Evolutionary conservation across 2,888 invertebrate species (phyloP), one percentile per base, ranked within the genome.

Genomic region (Aphodius sticticus): DNA sequence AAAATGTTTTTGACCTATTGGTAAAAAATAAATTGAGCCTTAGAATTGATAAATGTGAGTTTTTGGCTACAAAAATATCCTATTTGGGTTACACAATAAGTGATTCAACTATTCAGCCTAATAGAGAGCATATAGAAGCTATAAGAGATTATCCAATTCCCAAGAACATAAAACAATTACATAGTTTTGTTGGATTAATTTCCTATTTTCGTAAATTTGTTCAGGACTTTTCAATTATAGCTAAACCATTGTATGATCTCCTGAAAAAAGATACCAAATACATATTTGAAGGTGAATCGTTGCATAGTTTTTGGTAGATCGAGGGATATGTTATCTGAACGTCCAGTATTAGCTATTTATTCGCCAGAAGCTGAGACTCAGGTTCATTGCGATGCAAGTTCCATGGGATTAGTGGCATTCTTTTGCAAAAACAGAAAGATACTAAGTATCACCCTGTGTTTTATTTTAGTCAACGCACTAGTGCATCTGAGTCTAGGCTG

Each of bases 1-100:
- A 37, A 12, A 26, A 7, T 6, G 74, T 78, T 16, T 69, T 78
- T 69, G 69, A 76, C 6, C 36, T 69, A n/a, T 77, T 76, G 37
- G 69, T 14, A n/a, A 70, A 69, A n/a, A 78, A 78, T 16, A 15
- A n/a, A n/a, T 77, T 78, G 26, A 9, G n/a, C 16, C 35, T 78
- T n/a, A 53, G 76, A 78, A 14, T 78, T 26, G 76, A 78, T 15
- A 78, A 78, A 78, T 78, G 78, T 35, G 12, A n/a, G 6, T 78
- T 78, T 69, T 14, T 78, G 69, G 14, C 69, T 9, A 76, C 53
- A n/a, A 38, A 78, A 70, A 77, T 78, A 16, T 37, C 69, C 7
- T 77, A 76, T 36, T 76, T 78, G 35, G 78, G 76, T 3, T 78
- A 78, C 38, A 15, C 6, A 16, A 78, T 78, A 70, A 69, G 37